Percentiles rank a stretch among this genome's conserved stretches.
Evolutionary conservation across 2,888 invertebrate genomes (phyloP).

Genomic region (Acanthosepion lycidas): DNA sequence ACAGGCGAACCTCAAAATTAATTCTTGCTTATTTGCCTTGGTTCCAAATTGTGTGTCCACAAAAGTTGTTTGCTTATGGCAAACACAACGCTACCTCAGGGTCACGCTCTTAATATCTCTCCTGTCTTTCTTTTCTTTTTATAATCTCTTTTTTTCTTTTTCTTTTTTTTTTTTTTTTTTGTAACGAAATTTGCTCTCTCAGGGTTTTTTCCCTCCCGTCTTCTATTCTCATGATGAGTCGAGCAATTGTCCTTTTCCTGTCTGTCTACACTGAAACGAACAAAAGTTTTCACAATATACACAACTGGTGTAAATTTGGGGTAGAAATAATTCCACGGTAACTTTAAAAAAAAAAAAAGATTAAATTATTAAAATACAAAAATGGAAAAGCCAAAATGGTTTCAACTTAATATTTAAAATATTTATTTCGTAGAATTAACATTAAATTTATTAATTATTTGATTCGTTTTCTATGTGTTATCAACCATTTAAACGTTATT

Average conservation of each 20-base stretch:
- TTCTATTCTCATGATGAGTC: background rate
- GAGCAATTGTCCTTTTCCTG: background rate
- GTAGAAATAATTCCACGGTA: background rate
- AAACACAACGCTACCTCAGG: background rate
- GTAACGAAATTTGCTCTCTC: background rate
- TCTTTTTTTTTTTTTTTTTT: background rate
- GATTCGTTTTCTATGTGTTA: no score
- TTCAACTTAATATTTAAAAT: no score
- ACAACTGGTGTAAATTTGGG: background rate
- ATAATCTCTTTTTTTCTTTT: background rate
- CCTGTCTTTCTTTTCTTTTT: background rate
- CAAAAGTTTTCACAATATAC: background rate
- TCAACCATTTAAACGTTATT: no score
- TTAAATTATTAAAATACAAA: no score
- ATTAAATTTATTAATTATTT: no score
- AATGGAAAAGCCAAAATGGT: no score
- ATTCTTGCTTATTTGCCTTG: constrained; percentile 18
- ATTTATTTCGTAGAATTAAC: no score
- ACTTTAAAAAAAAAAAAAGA: background rate
- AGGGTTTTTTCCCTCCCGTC: background rate
- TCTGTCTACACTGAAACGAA: background rate
- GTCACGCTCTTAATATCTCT: background rate
- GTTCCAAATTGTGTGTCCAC: constrained; percentile 18
- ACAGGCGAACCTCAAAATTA: background rate
- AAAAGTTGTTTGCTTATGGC: background rate